Evolutionary conservation across 2,797 vertebrate genomes (phyloP).

Genomic region (Cuniculus paca): DNA sequence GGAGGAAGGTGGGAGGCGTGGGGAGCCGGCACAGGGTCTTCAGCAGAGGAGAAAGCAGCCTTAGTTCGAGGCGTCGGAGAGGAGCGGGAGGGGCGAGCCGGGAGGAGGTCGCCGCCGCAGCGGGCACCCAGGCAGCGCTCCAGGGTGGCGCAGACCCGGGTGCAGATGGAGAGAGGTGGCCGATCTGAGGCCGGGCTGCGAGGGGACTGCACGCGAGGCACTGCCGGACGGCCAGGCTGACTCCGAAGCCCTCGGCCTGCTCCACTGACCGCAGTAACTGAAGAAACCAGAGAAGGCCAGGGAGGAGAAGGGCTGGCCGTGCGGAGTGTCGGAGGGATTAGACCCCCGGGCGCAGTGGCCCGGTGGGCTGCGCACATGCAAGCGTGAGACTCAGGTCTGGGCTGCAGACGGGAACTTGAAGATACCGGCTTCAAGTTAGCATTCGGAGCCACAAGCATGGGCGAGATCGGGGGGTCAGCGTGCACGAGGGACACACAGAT

Average conservation of each 20-base stretch:
- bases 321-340: background rate
- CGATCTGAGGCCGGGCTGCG: slow-evolving; percentile 14
- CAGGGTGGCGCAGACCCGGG: background rate
- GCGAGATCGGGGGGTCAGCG: slow-evolving; percentile 3
- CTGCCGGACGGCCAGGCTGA: slow-evolving; percentile 17
- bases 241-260: background rate
- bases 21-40: background rate
- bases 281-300: background rate
- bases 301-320: background rate
- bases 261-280: background rate
- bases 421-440: slow-evolving; percentile 20
- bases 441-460: slow-evolving; percentile 4
- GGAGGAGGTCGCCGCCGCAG: too few species aligned
- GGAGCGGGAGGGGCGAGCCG: background rate
- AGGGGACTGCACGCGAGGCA: background rate
- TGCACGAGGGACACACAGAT: background rate
- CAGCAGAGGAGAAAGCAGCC: background rate
- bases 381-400: slow-evolving; percentile 45
- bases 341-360: background rate
- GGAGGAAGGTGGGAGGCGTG: background rate
- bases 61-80: background rate
- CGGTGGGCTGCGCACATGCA: background rate
- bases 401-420: slow-evolving; percentile 27
- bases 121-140: too few species aligned
- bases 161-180: background rate